Evolutionary conservation across 2,797 vertebrate genomes (phyloP), one percentile per base, ranked within the genome.

Genomic region (Syncerus caffer): DNA sequence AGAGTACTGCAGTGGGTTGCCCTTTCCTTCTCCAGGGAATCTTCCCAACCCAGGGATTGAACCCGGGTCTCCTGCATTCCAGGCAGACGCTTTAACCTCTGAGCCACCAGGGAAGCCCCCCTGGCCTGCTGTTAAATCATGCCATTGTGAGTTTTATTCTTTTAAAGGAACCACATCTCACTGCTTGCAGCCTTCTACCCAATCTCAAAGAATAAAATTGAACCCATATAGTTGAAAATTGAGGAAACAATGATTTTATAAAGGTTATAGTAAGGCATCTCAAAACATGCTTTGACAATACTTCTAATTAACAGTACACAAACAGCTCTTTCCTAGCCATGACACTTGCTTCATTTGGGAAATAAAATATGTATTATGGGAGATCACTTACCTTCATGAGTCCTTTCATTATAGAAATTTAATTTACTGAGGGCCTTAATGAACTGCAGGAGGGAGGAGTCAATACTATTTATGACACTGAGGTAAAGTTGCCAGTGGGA

Each of bases 241-340:
- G 67, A 89, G 64, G 38, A 90, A 94, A 93, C 17, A 47, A 57
- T 86, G 80, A 55, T 58, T 95, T 96, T 71, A 78, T 47, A 83
- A 79, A n/a, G n/a, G 23, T 90, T 97, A 84, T 23, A 80, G 55
- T 47, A 95, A 92, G 31, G 50, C 31, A 34, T 85, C 74, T 34
- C 74, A 93, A 95, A 95, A 90, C n/a, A 60, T 31, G 38, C 67
- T 91, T 62, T 95, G 89, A 91, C 90, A 71, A 85, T 76, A 31
- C 25, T 94, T 90, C 64, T 79, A 83, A 14, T 13, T 55, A 60
- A 64, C 47, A 89, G 53, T 29, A 42, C 23, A 71, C 85, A 93
- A 86, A 76, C 10, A n/a, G 38, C 23, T 60, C n/a, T 83, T 94
- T 93, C 87, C 53, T 91, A 34, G 53, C 88, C 90, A 76, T 58